Base-by-base conservation (phyloP, 2,797 vertebrate species). In the Ctenopoma kingsleyae region DNA sequence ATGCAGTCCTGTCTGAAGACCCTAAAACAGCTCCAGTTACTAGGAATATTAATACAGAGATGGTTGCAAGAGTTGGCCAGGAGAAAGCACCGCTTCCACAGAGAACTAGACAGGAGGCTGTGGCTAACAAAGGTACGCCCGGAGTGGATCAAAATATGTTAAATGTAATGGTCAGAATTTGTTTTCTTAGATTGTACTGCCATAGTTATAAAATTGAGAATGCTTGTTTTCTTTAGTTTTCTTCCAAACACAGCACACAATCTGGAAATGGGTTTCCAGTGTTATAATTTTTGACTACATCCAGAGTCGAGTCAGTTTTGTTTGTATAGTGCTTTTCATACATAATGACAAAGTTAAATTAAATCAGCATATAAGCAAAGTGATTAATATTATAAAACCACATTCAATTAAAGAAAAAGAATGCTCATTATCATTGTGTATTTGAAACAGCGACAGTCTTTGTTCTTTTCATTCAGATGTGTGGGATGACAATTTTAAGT, bases 1-100 rank as follows among this genome's bases (percentile, higher is more conserved):
- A 98, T 67, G 76, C 93, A 54, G 89, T 99, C 46, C 93, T 99
- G 84, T 94, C 96, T 46, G 93, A 95, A 85, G 95, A 94, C 56
- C 86, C 85, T 73, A 91, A 92, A 79, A 87, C 61, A 2, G 65
- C 65, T 10, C 83, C 74, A 1, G 66, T 74, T 20, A 86, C 81
- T 63, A 89, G 67, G 86, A 75, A 58, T 25, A 68, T 67, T 44
- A 36, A 4, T 50, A 83, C 78, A 46, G 77, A 81, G 3, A 52
- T 36, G 0, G 7, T 32, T 19, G 40, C 57, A 20, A 62, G 48
- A 80, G 74, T 78, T 57, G 86, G 71, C 67, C 89, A 94, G 64
- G 92, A 92, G 15, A 62, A 87, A 62, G 32, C 46, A 0, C 79
- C 84, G 0, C 83, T 87, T 53, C 87, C 87, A 44, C 86, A 90